Evolutionary conservation across 2,888 invertebrate species (phyloP).

Genomic region (Erebia ligea): DNA sequence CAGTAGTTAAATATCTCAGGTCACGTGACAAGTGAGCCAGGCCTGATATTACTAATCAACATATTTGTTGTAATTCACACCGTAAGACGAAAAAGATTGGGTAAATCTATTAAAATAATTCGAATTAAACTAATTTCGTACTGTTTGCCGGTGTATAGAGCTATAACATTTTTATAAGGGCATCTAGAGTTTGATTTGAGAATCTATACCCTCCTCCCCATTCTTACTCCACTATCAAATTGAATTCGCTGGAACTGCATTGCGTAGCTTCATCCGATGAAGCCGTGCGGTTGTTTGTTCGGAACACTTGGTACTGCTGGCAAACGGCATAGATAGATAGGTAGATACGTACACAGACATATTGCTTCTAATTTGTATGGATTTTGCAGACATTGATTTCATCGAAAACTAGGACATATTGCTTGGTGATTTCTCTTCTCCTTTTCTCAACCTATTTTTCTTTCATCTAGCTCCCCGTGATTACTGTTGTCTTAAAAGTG

Average conservation of each 20-base stretch:
- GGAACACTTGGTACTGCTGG: slow-evolving; percentile 27
- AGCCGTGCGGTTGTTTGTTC: slow-evolving; percentile 35
- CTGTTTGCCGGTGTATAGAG: background rate
- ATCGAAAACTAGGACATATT: background rate
- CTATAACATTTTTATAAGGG: slow-evolving; percentile 3
- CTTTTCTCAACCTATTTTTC: no score
- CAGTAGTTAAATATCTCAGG: no score
- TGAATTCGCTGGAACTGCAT: slow-evolving; percentile 20
- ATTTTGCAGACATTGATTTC: slow-evolving; percentile 5
- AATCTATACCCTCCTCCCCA: background rate
- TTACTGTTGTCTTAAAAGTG: no score
- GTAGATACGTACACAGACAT: background rate
- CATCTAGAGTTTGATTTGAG: slow-evolving; percentile 18
- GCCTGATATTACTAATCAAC: no score
- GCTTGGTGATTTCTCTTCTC: background rate
- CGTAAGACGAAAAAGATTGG: no score
- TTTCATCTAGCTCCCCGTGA: no score
- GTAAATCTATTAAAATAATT: no score
- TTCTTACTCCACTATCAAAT: slow-evolving; percentile 12
- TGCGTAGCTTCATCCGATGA: slow-evolving; percentile 24
- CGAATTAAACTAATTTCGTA: background rate
- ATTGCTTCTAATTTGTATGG: slow-evolving; percentile 8
- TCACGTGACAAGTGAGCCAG: no score
- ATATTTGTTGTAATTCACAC: no score
- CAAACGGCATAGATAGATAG: slow-evolving; percentile 11